Evolutionary conservation across 2,113 vertebrate genomes (phyloP).

Genomic region (Nothoprocta pentlandii): DNA sequence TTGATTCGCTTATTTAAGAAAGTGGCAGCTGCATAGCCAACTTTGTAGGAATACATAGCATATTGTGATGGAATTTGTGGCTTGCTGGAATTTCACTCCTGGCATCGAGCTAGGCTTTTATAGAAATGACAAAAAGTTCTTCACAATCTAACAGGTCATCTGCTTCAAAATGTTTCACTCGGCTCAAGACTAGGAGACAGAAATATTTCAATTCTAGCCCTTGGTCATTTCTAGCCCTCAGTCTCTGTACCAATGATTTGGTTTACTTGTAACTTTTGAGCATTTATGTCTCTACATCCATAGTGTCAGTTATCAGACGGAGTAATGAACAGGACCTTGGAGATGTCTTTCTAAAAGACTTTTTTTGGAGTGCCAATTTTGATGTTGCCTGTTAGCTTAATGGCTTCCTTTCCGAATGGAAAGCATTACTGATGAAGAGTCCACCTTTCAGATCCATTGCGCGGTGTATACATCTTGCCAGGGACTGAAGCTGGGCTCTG

Average conservation of each 20-base stretch:
- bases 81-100: background rate
- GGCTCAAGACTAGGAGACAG: background rate
- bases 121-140: background rate
- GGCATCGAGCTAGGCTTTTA: background rate
- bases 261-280: background rate
- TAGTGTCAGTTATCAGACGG: background rate
- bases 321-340: background rate
- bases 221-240: background rate
- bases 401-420: background rate
- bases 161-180: background rate
- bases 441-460: background rate
- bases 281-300: background rate
- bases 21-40: background rate
- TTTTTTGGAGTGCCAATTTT: background rate
- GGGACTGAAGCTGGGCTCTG: background rate
- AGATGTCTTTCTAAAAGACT: background rate
- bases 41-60: background rate
- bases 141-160: background rate
- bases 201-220: background rate
- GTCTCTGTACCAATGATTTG: background rate
- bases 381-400: background rate
- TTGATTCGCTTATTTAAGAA: background rate
- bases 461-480: rapidly evolving
- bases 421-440: background rate
- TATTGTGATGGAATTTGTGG: background rate